Conservation (phyloP, 2,797 vertebrate species). For the Pitangus sulphuratus region DNA sequence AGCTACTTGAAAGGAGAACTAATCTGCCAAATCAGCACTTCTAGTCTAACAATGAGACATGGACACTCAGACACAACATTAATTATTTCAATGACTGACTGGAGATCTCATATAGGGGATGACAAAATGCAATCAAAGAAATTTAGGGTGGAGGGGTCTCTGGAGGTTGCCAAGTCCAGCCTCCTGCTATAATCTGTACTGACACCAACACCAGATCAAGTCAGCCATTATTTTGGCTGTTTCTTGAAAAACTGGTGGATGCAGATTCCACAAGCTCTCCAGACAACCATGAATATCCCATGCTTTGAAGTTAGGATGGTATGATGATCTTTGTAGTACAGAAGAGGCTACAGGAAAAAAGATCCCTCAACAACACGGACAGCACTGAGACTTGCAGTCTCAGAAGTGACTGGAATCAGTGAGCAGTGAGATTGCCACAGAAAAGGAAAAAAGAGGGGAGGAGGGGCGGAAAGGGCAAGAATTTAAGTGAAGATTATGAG, state of each 20-base stretch:
- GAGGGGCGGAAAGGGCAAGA: fast-evolving
- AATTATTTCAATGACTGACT: not conserved
- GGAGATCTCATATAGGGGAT: not conserved
- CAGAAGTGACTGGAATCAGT: not conserved
- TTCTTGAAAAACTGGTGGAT: not conserved
- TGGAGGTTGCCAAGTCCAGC: not conserved
- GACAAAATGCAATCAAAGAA: not conserved
- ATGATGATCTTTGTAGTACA: not conserved
- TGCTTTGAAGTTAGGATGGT: not conserved
- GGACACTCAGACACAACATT: not conserved
- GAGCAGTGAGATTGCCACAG: not conserved
- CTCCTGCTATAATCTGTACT: not conserved
- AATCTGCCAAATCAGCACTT: constrained; percentile 50
- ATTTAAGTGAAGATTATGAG: not conserved
- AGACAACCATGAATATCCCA: not conserved
- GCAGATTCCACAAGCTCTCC: not conserved
- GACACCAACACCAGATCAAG: not conserved
- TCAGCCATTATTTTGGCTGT: not conserved
- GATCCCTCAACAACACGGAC: not conserved
- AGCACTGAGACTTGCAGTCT: not conserved
- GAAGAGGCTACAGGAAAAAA: not conserved
- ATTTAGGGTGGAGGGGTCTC: not conserved
- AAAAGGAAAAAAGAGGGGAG: not conserved
- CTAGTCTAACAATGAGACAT: not conserved
- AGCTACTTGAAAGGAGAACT: constrained; percentile 20